Conservation (phyloP, 2,113 vertebrate species). For the Plecotus auritus region DNA sequence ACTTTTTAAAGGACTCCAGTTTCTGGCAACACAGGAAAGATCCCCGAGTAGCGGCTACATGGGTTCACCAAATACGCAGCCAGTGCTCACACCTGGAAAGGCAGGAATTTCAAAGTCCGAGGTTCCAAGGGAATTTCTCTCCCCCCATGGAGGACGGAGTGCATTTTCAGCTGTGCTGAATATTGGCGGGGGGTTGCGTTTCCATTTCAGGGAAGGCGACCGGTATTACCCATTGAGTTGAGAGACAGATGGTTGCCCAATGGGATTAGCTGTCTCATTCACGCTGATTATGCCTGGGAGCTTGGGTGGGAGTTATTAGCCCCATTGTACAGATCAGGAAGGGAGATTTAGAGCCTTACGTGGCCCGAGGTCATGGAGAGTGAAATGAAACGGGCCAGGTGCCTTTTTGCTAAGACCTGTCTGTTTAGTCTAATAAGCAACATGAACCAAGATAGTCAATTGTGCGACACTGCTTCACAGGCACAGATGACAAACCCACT, state of each 20-base stretch:
- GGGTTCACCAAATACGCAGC: background rate
- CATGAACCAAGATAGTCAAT: background rate
- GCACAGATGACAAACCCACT: background rate
- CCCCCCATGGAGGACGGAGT: rapidly evolving
- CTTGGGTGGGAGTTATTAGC: background rate
- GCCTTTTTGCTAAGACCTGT: background rate
- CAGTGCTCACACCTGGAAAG: background rate
- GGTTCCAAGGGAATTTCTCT: background rate
- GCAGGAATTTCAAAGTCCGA: background rate
- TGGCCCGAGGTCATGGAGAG: background rate
- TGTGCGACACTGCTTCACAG: rapidly evolving
- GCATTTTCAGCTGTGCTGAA: slow-evolving; percentile 19
- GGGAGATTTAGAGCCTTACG: background rate
- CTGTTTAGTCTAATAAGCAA: background rate
- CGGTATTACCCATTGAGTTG: background rate
- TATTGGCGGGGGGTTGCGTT: background rate
- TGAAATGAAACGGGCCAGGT: background rate
- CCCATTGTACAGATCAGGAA: slow-evolving; percentile 15
- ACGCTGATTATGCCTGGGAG: background rate
- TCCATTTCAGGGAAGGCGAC: background rate
- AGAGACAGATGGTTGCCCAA: background rate
- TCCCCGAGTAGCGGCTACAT: rapidly evolving
- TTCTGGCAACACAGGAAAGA: background rate
- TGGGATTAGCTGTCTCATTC: background rate
- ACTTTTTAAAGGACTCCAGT: background rate